Evolutionary conservation across 2,888 invertebrate genomes (phyloP).

Genomic region (Pristionchus entomophagus): DNA sequence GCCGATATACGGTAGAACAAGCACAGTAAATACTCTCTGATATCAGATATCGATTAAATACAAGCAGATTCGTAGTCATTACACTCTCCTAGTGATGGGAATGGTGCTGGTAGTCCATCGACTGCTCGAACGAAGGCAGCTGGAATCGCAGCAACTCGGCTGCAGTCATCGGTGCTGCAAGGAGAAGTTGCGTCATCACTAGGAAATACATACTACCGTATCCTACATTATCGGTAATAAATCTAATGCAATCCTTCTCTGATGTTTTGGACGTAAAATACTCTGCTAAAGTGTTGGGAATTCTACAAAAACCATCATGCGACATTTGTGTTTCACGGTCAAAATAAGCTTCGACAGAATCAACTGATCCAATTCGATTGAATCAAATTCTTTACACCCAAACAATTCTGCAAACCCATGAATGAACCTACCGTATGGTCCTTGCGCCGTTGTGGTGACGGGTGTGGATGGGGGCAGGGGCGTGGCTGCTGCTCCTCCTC

Average conservation of each 20-base stretch:
- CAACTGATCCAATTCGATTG: too few species aligned
- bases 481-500: neutral
- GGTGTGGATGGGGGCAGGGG: neutral
- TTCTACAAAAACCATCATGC: too few species aligned
- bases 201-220: too few species aligned
- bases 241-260: too few species aligned
- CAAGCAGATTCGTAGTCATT: neutral
- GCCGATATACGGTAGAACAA: neutral
- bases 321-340: too few species aligned
- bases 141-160: neutral
- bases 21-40: neutral
- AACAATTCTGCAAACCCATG: too few species aligned
- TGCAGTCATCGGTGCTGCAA: slow-evolving; percentile 1
- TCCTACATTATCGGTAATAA: too few species aligned
- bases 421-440: neutral
- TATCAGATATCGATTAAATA: neutral
- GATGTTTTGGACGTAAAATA: too few species aligned
- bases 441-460: neutral
- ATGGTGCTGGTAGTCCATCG: neutral
- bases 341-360: too few species aligned
- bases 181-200: too few species aligned
- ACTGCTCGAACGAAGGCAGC: slow-evolving; percentile 1
- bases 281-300: too few species aligned
- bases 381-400: too few species aligned
- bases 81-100: neutral